phyloP scores from a whole-genome alignment of 2,113 vertebrate species.

The Thunnus maccoyii region DNA sequence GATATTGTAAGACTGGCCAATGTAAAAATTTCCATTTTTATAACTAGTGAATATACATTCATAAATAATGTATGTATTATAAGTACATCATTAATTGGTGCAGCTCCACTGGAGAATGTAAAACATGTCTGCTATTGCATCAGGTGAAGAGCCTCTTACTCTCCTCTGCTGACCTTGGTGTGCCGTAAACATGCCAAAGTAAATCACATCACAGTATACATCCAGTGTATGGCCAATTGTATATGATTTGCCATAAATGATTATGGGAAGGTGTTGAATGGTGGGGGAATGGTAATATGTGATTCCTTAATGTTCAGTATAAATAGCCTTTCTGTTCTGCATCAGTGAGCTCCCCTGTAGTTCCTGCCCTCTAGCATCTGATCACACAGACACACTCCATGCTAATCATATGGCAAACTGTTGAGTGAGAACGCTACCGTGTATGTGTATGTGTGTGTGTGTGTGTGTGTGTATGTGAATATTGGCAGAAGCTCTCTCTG shows the following conservation, averaged over 20 bases:
- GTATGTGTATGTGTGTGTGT: conserved; percentile 6
- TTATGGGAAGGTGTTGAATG: conserved; percentile 65
- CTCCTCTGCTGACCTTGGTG: conserved; percentile 37
- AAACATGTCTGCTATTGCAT: conserved; percentile 2
- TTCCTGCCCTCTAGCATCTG: conserved; percentile 56
- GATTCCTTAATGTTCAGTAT: conserved; percentile 79
- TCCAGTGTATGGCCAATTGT: background rate
- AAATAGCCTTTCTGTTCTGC: conserved; percentile 67
- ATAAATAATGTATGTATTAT: background rate
- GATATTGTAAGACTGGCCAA: background rate
- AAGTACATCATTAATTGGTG: background rate
- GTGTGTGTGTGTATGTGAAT: conserved; percentile 29
- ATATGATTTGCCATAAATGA: conserved; percentile 26
- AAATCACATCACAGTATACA: conserved; percentile 26
- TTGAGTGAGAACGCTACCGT: conserved; percentile 38
- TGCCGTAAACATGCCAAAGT: conserved; percentile 14
- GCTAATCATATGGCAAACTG: conserved; percentile 72
- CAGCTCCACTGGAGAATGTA: background rate
- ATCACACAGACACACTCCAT: conserved; percentile 63
- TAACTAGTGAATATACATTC: background rate
- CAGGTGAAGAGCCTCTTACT: background rate
- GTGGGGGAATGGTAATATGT: conserved; percentile 57
- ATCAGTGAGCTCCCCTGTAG: conserved; percentile 50
- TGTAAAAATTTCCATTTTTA: background rate
- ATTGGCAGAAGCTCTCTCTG: conserved; percentile 60